phyloP scores from a whole-genome alignment of 2,888 invertebrate genomes.

The Gortyna flavago region DNA sequence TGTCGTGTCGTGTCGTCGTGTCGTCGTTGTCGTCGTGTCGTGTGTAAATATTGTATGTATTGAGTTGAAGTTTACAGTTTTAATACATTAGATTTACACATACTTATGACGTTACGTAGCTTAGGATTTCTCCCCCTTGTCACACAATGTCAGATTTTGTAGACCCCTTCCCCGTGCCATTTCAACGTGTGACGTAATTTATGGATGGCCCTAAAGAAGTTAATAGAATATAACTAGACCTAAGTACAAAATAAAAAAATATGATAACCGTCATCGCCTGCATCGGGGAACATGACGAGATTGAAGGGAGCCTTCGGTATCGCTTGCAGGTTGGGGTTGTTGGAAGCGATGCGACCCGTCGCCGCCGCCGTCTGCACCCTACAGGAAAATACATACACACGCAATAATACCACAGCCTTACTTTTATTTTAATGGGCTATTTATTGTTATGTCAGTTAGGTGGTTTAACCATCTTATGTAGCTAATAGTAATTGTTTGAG shows the following conservation, averaged over 20 bases:
- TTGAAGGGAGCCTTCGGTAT: conserved; percentile 85
- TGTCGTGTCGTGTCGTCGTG: no score
- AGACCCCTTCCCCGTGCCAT: no score
- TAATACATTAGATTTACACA: conserved; percentile 1
- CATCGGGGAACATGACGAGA: conserved; percentile 72
- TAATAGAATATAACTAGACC: background rate
- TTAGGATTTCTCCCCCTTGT: background rate
- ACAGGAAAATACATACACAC: background rate
- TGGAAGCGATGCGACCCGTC: conserved; percentile 86
- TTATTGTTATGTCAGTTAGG: background rate
- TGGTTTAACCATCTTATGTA: background rate
- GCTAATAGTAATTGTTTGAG: background rate
- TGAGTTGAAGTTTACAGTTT: background rate
- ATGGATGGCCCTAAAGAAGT: background rate
- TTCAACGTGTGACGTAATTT: background rate
- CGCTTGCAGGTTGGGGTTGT: conserved; percentile 87
- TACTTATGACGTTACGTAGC: no score
- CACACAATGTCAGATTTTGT: no score
- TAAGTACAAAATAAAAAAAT: background rate
- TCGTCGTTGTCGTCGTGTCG: no score
- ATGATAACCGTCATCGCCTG: conserved; percentile 54
- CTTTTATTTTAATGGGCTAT: background rate
- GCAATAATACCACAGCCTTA: background rate
- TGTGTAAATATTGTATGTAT: no score
- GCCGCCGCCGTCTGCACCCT: conserved; percentile 88